Evolutionary conservation across 2,888 invertebrate species (phyloP).

Genomic region (Yponomeuta malinellus): DNA sequence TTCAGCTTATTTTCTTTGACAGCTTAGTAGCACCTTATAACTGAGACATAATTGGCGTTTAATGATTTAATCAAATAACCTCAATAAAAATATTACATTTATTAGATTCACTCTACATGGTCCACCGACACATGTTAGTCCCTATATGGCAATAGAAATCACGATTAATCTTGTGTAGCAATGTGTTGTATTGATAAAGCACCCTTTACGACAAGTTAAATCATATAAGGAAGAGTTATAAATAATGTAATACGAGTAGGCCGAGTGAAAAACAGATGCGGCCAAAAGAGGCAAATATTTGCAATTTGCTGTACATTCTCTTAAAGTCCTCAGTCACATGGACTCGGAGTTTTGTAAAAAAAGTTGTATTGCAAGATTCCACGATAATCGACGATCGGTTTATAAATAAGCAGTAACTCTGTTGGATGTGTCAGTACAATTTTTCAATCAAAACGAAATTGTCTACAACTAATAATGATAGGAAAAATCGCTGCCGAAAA

Average conservation of each 20-base stretch:
- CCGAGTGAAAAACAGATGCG: neutral
- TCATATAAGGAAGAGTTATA: neutral
- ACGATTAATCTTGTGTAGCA: neutral
- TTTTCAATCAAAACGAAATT: too few relatives aligned
- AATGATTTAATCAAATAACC: slow-evolving; percentile 17
- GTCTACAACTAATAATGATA: too few relatives aligned
- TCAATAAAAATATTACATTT: slow-evolving; percentile 6
- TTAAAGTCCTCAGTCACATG: neutral
- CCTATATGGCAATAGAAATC: neutral
- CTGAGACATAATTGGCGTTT: neutral
- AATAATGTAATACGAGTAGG: neutral
- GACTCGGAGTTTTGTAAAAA: neutral
- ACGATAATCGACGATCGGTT: neutral
- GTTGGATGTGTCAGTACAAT: too few relatives aligned
- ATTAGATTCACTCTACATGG: slow-evolving; percentile 6
- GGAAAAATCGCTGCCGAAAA: too few relatives aligned
- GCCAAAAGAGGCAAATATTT: neutral
- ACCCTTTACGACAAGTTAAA: neutral
- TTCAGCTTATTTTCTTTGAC: neutral
- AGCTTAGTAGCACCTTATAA: neutral
- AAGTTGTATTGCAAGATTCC: neutral
- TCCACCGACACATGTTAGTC: neutral
- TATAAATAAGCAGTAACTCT: too few relatives aligned
- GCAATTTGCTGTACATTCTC: neutral
- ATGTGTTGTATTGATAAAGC: neutral